A percentile compares a stretch with the other conserved stretches of the same genome.
phyloP scores from a whole-genome alignment of 2,113 vertebrate species.

The Siniperca chuatsi region DNA sequence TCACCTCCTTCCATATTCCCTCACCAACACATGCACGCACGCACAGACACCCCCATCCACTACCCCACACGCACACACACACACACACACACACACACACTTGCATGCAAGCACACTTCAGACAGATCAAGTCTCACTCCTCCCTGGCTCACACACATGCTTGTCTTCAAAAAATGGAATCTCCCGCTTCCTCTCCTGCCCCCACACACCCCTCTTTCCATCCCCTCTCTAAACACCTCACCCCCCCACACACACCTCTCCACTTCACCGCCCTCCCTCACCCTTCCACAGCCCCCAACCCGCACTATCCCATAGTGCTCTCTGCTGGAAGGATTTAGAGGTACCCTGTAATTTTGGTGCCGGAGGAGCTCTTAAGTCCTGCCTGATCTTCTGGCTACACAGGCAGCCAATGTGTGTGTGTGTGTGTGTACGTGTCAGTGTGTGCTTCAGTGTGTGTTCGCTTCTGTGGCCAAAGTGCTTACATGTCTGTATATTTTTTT shows the following conservation, averaged over 20 bases:
- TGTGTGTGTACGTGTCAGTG: slow-evolving; percentile 41
- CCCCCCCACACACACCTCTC: slow-evolving; percentile 33
- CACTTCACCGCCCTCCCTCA: slow-evolving; percentile 27
- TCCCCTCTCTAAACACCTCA: slow-evolving; percentile 44
- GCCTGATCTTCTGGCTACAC: slow-evolving; percentile 77
- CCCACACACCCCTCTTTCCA: slow-evolving; percentile 58
- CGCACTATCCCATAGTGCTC: slow-evolving; percentile 76
- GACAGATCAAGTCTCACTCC: slow-evolving; percentile 77
- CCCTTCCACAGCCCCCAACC: slow-evolving; percentile 30
- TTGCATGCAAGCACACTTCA: slow-evolving; percentile 59
- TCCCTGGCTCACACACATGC: slow-evolving; percentile 51
- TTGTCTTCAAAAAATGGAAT: slow-evolving; percentile 65
- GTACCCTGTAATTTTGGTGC: slow-evolving; percentile 82
- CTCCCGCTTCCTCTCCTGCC: slow-evolving; percentile 64
- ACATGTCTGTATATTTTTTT: slow-evolving; percentile 56
- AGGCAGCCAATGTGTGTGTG: slow-evolving; percentile 50
- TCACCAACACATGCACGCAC: slow-evolving; percentile 50
- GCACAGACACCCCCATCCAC: neutral
- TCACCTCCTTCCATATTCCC: slow-evolving; percentile 78
- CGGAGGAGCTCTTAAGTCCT: slow-evolving; percentile 78
- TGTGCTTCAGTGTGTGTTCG: slow-evolving; percentile 35
- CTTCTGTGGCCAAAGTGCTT: slow-evolving; percentile 32
- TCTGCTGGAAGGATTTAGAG: slow-evolving; percentile 82
- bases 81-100: slow-evolving; percentile 9
- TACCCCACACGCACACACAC: neutral